Evolutionary conservation across 1,140 invertebrate species (phyloP), one percentile per base, ranked within the genome.

Genomic region (Aradophagus sp.): DNA sequence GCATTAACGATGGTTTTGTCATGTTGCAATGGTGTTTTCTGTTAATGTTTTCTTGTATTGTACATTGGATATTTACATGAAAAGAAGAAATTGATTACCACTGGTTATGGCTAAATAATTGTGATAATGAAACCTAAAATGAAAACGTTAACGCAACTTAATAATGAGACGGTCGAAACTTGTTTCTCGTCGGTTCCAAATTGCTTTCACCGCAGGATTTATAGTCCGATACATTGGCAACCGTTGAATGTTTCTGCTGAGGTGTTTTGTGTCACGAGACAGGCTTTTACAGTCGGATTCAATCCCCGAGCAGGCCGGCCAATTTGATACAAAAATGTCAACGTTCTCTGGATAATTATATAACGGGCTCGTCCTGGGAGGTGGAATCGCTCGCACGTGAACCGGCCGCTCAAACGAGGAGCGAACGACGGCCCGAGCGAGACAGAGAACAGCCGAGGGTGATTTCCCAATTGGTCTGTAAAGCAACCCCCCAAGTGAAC

Each of bases 381-480:
- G 27, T 4, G 10, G 10, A 23, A 23, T 39, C 47, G 41, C 41
- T 34, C 31, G 41, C 50, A 65, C 45, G 44, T 45, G 42, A 32
- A 12, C 52, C 23, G 69, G 34, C n/a, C 31, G 56, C 27, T 35
- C 20, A 56, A 52, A 50, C 50, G 61, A 62, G 34, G 63, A 70
- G 55, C 52, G 52, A 62, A 63, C 34, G 58, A 50, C 36, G 45
- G n/a, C 27, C 19, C 47, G 38, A 55, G 68, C n/a, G 63, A 69
- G 67, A 69, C 35, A 42, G 73, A 67, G 75, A 50, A 38, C 36
- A 48, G 79, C 72, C 59, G 75, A 77, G 82, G 83, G 84, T 87
- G 86, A 87, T 87, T 87, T 87, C 86, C 86, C 86, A 83, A 77
- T 80, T 85, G 86, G 81, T 84, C 81, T 84, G 84, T 87, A 86